Conservation (phyloP, 2,888 invertebrate species). For the Callinectes sapidus region DNA sequence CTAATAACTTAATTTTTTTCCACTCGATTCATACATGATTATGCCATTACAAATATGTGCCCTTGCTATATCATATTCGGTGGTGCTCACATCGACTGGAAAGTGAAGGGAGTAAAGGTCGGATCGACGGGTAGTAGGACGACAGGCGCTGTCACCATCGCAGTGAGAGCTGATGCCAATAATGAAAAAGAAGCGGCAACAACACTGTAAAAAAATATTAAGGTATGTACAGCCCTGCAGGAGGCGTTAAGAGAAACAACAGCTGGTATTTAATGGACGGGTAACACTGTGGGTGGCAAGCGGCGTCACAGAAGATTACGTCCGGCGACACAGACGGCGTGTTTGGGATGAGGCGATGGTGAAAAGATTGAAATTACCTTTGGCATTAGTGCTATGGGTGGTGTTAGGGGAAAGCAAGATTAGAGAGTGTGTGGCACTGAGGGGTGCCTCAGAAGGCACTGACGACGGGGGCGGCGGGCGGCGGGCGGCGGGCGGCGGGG, state of each 20-base stretch:
- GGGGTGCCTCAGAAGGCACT: not conserved
- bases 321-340: not conserved
- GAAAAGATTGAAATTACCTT: not conserved
- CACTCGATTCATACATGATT: not conserved
- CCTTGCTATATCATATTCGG: not conserved
- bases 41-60: not conserved
- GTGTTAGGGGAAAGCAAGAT: not conserved
- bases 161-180: not conserved
- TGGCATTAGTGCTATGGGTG: not conserved
- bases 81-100: not conserved
- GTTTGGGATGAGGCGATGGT: not conserved
- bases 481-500: not conserved
- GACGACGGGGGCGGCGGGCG: not conserved
- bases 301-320: not conserved
- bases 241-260: not conserved
- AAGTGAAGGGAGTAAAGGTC: not conserved
- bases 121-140: not conserved
- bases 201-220: not conserved
- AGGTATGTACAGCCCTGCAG: not conserved
- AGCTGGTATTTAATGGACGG: not conserved
- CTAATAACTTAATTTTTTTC: not conserved
- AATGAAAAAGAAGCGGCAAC: not conserved
- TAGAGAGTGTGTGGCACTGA: not conserved
- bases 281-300: not conserved
- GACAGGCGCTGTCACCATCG: not conserved